Evolutionary conservation across 2,797 vertebrate species (phyloP).

Genomic region (Calcarius lapponicus): DNA sequence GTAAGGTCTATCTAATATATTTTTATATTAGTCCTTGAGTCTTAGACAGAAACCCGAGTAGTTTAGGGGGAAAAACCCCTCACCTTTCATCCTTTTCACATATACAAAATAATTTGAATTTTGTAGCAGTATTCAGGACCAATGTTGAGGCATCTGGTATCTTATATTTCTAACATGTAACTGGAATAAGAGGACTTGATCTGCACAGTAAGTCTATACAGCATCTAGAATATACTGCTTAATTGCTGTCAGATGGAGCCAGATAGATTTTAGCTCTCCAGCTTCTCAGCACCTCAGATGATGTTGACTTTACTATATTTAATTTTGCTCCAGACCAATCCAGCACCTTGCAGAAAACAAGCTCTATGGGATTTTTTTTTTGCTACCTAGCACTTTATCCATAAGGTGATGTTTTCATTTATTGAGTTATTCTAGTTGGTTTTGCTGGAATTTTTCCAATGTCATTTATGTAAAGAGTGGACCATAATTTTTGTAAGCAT

Average conservation of each 20-base stretch:
- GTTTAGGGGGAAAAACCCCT: fast-evolving
- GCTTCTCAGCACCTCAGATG: not conserved
- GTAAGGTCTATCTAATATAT: not conserved
- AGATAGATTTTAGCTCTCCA: not conserved
- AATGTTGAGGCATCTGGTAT: not conserved
- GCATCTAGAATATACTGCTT: not conserved
- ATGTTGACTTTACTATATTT: not conserved
- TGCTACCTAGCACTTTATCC: not conserved
- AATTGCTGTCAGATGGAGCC: not conserved
- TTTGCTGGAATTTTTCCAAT: conserved; percentile 19
- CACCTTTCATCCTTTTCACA: not conserved
- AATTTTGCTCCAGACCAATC: not conserved
- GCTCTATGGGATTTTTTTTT: not conserved
- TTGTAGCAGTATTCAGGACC: not conserved
- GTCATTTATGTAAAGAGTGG: not conserved
- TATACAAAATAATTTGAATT: not conserved
- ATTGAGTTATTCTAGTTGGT: not conserved
- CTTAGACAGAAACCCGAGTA: not conserved
- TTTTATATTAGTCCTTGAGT: not conserved
- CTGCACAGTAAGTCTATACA: not conserved
- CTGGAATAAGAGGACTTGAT: not conserved
- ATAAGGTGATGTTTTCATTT: not conserved
- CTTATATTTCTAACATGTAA: not conserved
- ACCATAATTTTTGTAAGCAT: conserved; percentile 17
- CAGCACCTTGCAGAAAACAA: not conserved